Evolutionary conservation across 2,113 vertebrate genomes (phyloP).

Genomic region (Tringa solitaria): DNA sequence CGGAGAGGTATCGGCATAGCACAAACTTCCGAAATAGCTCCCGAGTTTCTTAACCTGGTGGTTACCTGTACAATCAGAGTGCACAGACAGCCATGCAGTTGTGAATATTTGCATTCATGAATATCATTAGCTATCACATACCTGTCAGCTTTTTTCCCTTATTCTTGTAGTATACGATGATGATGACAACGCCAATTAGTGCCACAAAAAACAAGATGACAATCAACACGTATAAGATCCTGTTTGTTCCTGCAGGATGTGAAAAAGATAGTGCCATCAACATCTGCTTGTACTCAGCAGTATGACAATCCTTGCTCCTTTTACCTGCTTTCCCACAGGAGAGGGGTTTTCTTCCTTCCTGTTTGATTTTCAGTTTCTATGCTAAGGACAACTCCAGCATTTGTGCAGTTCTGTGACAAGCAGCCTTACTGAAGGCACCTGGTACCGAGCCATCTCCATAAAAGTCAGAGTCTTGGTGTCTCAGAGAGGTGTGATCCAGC

Average conservation of each 20-base stretch:
- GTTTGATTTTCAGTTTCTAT: background rate
- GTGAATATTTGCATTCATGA: background rate
- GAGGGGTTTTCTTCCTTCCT: background rate
- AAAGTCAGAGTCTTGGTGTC: background rate
- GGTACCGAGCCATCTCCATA: background rate
- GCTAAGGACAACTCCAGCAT: background rate
- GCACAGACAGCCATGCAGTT: background rate
- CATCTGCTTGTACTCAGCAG: background rate
- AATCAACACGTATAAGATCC: slow-evolving; percentile 63
- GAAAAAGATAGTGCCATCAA: background rate
- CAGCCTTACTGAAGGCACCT: background rate
- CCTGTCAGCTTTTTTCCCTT: slow-evolving; percentile 76
- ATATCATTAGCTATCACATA: slow-evolving; percentile 14
- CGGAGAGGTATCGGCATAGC: background rate
- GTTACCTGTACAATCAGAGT: background rate
- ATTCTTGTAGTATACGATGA: slow-evolving; percentile 72
- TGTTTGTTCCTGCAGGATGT: slow-evolving; percentile 56
- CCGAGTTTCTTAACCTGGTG: background rate
- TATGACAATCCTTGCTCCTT: background rate
- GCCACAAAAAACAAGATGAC: slow-evolving; percentile 69
- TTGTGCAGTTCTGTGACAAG: background rate
- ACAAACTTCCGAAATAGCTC: background rate
- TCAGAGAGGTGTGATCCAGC: background rate
- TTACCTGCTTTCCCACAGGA: background rate
- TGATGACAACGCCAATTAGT: slow-evolving; percentile 46